These are phyloP conservation scores for Pangasius mekongensis DNA, from an alignment of 2,797 vertebrate species.

Conservation along the genomic window DNA sequence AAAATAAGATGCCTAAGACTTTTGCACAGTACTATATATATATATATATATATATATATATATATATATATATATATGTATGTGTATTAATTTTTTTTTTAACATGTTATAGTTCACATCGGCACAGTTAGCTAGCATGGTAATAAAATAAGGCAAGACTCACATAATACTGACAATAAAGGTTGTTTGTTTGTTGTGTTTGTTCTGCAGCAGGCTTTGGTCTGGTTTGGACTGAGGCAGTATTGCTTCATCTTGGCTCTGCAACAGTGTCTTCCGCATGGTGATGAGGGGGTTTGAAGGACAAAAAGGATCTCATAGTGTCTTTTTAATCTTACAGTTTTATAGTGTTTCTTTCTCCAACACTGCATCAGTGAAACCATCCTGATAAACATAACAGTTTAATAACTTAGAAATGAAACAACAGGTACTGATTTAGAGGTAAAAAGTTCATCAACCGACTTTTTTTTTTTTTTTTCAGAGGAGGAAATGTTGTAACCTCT, in stretches of 20 bases:
- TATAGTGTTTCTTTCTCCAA: slow-evolving; percentile 15
- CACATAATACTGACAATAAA: slow-evolving; percentile 84
- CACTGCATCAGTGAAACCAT: slow-evolving; percentile 29
- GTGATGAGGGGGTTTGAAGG: slow-evolving; percentile 49
- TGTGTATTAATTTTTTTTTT: slow-evolving; percentile 55
- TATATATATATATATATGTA: no score
- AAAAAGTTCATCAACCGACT: slow-evolving; percentile 57
- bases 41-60: not conserved
- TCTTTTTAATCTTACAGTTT: slow-evolving; percentile 13
- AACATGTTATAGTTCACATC: slow-evolving; percentile 81
- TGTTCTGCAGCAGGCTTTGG: slow-evolving; percentile 89
- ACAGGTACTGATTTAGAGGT: slow-evolving; percentile 41
- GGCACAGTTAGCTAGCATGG: slow-evolving; percentile 87
- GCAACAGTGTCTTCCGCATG: slow-evolving; percentile 62
- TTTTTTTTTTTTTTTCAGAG: slow-evolving; percentile 60
- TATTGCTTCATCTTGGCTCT: slow-evolving; percentile 69
- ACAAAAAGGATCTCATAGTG: not conserved
- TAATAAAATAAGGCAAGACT: slow-evolving; percentile 94
- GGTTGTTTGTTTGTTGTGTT: slow-evolving; percentile 73
- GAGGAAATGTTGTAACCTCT: slow-evolving; percentile 64
- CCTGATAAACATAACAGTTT: slow-evolving; percentile 53
- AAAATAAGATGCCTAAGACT: no score
- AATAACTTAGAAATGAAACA: slow-evolving; percentile 59
- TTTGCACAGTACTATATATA: no score
- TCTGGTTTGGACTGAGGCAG: slow-evolving; percentile 78